Percentiles rank a stretch among this genome's conserved stretches.
These are phyloP conservation scores for Hippocampus comes DNA, from an alignment of 2,113 vertebrate species.

Conservation along the genomic window DNA sequence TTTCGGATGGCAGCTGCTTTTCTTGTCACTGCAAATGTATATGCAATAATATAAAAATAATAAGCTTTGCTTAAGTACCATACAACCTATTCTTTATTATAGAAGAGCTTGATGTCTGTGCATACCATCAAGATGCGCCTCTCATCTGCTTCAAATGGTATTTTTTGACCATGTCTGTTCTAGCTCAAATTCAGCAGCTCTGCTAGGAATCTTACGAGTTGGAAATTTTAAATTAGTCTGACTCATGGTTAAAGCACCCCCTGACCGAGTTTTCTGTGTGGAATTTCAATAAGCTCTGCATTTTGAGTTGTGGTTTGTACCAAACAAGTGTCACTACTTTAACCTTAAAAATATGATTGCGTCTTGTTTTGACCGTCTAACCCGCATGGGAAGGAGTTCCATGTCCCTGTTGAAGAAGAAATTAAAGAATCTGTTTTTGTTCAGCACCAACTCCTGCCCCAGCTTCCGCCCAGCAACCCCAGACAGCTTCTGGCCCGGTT, in stretches of 20 bases:
- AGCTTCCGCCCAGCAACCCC: slow-evolving; percentile 64
- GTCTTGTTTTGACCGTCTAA: slow-evolving; percentile 51
- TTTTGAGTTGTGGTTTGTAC: slow-evolving; percentile 34
- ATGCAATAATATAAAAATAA: too few relatives aligned
- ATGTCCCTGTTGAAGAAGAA: slow-evolving; percentile 2
- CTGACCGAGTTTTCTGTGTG: slow-evolving; percentile 31
- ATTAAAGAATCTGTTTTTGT: slow-evolving; percentile 55
- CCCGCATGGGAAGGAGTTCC: slow-evolving; percentile 56
- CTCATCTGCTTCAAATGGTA: too few relatives aligned
- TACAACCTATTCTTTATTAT: too few relatives aligned
- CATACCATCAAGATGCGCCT: too few relatives aligned
- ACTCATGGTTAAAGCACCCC: slow-evolving; percentile 6
- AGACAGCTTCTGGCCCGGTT: slow-evolving; percentile 66
- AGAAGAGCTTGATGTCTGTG: too few relatives aligned
- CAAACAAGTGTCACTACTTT: slow-evolving; percentile 19
- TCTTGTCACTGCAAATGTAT: too few relatives aligned
- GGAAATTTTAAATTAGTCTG: background rate
- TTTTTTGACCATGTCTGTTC: too few relatives aligned
- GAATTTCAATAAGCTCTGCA: slow-evolving; percentile 11
- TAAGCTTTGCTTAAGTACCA: too few relatives aligned
- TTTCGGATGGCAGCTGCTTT: too few relatives aligned
- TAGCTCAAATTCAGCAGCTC: background rate
- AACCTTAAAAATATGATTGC: slow-evolving; percentile 36
- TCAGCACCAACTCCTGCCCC: slow-evolving; percentile 75
- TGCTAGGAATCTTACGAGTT: background rate